Evolutionary conservation across 2,113 vertebrate genomes (phyloP).

Genomic region (Mystacornis crossleyi): DNA sequence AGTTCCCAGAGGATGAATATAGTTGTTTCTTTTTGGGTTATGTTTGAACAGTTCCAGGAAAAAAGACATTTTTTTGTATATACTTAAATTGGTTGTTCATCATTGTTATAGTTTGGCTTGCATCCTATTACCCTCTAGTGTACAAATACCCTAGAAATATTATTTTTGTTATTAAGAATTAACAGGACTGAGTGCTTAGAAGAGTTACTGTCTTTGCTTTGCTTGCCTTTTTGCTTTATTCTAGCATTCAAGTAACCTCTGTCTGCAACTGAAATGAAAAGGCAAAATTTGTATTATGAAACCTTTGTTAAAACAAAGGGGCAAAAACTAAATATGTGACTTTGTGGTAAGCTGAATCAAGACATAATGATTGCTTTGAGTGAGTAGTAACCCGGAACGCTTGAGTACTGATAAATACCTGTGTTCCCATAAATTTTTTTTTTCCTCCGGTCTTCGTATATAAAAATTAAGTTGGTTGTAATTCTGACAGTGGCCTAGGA

Average conservation of each 20-base stretch:
- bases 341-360: not conserved
- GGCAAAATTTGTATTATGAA: not conserved
- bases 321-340: not conserved
- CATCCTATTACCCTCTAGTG: not conserved
- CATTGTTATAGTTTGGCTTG: not conserved
- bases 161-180: conserved; percentile 15
- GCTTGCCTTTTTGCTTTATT: not conserved
- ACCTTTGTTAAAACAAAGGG: not conserved
- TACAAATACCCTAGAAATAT: not conserved
- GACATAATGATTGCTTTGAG: not conserved
- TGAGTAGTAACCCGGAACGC: not conserved
- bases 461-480: not conserved
- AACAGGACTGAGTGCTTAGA: not conserved
- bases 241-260: not conserved
- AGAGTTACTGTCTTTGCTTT: not conserved
- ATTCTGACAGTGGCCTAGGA: not conserved
- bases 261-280: not conserved
- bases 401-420: not conserved
- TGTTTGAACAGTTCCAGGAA: conserved; percentile 18
- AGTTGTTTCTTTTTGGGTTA: conserved; percentile 7
- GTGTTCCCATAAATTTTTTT: not conserved
- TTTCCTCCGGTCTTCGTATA: not conserved
- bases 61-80: not conserved
- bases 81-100: conserved; percentile 16
- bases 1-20: conserved; percentile 38